phyloP scores from a whole-genome alignment of 2,888 invertebrate species.

The Hoplodrina ambigua region DNA sequence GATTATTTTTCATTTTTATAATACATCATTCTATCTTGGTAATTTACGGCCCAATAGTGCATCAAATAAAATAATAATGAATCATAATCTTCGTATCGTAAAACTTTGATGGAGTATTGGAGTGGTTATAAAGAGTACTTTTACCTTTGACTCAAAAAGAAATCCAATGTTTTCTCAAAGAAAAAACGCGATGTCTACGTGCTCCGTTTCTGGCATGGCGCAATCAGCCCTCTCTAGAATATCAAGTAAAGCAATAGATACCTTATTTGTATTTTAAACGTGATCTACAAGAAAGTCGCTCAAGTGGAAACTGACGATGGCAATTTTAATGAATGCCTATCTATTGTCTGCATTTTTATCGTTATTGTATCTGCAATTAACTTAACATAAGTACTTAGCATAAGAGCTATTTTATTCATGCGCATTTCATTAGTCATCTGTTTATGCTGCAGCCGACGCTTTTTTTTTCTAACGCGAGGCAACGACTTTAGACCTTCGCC shows the following conservation, averaged over 20 bases:
- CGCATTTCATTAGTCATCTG: slow-evolving; percentile 51
- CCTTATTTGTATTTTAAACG: slow-evolving; percentile 73
- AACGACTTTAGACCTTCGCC: slow-evolving; percentile 78
- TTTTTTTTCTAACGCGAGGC: slow-evolving; percentile 56
- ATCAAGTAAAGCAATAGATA: slow-evolving; percentile 68
- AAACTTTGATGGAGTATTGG: slow-evolving; percentile 42
- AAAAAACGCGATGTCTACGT: slow-evolving; percentile 65
- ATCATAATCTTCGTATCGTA: slow-evolving; percentile 46
- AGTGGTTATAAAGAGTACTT: slow-evolving; percentile 45
- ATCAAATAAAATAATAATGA: slow-evolving; percentile 42
- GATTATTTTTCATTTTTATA: slow-evolving; percentile 50
- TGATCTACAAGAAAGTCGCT: slow-evolving; percentile 70
- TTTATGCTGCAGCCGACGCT: slow-evolving; percentile 30
- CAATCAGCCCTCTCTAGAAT: slow-evolving; percentile 73
- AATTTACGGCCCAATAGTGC: slow-evolving; percentile 51
- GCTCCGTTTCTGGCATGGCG: slow-evolving; percentile 65
- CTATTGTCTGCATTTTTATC: slow-evolving; percentile 47
- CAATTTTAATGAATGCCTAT: slow-evolving; percentile 64
- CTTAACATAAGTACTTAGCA: slow-evolving; percentile 46
- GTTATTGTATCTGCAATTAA: slow-evolving; percentile 41
- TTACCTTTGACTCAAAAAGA: slow-evolving; percentile 56
- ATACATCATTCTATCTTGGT: slow-evolving; percentile 34
- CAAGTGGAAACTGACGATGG: slow-evolving; percentile 63
- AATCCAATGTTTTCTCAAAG: slow-evolving; percentile 57
- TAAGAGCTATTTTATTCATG: slow-evolving; percentile 42